Conservation (phyloP, 2,113 vertebrate species). For the Cyphomyrus discorhynchus region DNA sequence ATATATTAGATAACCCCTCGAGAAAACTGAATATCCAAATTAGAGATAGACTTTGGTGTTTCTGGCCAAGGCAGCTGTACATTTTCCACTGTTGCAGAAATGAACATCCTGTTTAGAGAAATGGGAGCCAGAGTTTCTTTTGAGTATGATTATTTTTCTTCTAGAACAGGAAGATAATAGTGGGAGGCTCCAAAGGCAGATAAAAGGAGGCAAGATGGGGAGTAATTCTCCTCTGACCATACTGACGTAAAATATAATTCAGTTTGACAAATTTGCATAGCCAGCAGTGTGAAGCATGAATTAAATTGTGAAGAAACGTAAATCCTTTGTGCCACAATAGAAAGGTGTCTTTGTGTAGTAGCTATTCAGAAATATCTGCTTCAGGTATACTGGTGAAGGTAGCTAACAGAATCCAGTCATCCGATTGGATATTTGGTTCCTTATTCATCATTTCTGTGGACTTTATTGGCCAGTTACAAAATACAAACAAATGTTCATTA, state of each 20-base stretch:
- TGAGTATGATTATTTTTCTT: background rate
- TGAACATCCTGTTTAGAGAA: background rate
- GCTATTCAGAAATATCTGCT: background rate
- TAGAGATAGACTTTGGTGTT: background rate
- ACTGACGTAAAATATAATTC: constrained; percentile 1
- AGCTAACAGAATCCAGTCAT: background rate
- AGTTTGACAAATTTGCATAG: constrained; percentile 7
- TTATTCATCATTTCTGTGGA: background rate
- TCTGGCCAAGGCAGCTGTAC: background rate
- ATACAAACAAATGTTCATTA: background rate
- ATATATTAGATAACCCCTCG: background rate
- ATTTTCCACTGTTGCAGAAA: background rate
- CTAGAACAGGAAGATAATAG: background rate
- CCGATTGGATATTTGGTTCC: background rate
- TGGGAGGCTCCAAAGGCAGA: background rate
- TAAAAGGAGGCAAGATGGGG: background rate
- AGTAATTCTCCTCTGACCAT: background rate
- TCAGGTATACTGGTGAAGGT: background rate
- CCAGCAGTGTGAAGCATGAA: background rate
- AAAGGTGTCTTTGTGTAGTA: background rate
- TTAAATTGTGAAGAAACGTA: background rate
- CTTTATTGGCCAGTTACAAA: background rate
- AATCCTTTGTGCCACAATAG: background rate
- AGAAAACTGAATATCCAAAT: background rate
- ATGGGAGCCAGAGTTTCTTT: background rate